A percentile compares a stretch with the other conserved stretches of the same genome.
These are phyloP conservation scores for Pelusios castaneus DNA, from an alignment of 2,113 vertebrate species.

Conservation along the genomic window DNA sequence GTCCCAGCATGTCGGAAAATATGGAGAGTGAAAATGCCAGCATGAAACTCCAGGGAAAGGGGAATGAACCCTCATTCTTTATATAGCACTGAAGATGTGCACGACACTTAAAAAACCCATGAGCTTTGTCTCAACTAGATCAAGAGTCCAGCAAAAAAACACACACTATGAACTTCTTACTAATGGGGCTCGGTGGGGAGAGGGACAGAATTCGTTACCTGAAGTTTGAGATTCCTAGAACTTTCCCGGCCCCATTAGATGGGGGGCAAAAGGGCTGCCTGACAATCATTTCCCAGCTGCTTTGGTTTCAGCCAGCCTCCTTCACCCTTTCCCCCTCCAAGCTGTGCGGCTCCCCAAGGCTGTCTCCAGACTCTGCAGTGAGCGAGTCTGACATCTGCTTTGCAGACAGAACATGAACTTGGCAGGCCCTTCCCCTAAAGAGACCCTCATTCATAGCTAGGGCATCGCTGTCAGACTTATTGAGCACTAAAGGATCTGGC, in stretches of 20 bases:
- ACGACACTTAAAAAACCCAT: not conserved
- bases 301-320: not conserved
- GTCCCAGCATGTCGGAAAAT: not conserved
- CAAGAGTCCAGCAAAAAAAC: not conserved
- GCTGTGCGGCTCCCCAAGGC: rapidly evolving
- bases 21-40: not conserved
- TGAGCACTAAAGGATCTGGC: not conserved
- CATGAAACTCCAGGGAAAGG: not conserved
- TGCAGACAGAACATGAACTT: not conserved
- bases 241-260: not conserved
- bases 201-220: not conserved
- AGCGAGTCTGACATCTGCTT: not conserved
- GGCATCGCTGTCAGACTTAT: not conserved
- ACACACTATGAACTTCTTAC: not conserved
- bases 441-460: rapidly evolving
- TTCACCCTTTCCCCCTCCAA: too few relatives aligned
- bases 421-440: rapidly evolving
- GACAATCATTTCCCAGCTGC: not conserved
- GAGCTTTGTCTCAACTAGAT: not conserved
- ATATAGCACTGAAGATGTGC: not conserved
- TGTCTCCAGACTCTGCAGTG: not conserved
- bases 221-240: not conserved
- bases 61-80: not conserved
- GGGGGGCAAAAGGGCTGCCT: not conserved
- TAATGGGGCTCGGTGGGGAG: not conserved